Evolutionary conservation across 2,888 invertebrate species (phyloP).

Genomic region (Aphodius granarius): DNA sequence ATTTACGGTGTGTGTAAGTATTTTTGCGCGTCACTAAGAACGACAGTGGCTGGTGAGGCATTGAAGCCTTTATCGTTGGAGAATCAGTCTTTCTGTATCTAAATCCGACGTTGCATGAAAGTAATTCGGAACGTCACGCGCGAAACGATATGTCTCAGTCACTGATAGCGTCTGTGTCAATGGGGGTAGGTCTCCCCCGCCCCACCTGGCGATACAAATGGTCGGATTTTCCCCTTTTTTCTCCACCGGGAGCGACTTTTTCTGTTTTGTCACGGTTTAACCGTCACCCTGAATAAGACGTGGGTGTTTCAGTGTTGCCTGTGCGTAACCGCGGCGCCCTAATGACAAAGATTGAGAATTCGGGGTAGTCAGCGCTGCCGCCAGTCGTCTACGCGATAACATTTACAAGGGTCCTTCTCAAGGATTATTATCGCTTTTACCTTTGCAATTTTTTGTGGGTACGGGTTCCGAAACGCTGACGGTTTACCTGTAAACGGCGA

Average conservation of each 20-base stretch:
- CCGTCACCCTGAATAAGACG: neutral
- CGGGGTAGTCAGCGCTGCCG: neutral
- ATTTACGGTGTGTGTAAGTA: too few species aligned
- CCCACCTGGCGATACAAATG: conserved; percentile 9
- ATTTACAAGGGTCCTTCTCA: neutral
- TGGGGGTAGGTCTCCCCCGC: conserved; percentile 4
- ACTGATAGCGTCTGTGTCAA: conserved; percentile 28
- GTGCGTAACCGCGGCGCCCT: neutral
- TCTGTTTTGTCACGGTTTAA: neutral
- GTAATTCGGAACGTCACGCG: conserved; percentile 30
- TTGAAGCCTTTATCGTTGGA: conserved; percentile 23
- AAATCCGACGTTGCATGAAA: conserved; percentile 30
- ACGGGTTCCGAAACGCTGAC: too few species aligned
- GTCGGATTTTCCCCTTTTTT: neutral
- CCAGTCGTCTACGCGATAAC: too few species aligned
- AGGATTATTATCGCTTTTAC: too few species aligned
- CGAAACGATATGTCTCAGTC: conserved; percentile 30
- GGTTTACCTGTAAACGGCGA: too few species aligned
- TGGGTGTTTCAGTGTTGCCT: neutral
- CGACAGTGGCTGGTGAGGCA: conserved; percentile 14
- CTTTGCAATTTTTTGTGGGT: too few species aligned
- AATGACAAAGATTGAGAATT: neutral
- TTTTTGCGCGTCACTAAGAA: too few species aligned
- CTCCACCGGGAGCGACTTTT: neutral
- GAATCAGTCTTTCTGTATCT: conserved; percentile 26